Percentiles rank a stretch among this genome's conserved stretches.
Evolutionary conservation across 1,140 invertebrate species (phyloP).

Genomic region (Megalonaias nervosa): DNA sequence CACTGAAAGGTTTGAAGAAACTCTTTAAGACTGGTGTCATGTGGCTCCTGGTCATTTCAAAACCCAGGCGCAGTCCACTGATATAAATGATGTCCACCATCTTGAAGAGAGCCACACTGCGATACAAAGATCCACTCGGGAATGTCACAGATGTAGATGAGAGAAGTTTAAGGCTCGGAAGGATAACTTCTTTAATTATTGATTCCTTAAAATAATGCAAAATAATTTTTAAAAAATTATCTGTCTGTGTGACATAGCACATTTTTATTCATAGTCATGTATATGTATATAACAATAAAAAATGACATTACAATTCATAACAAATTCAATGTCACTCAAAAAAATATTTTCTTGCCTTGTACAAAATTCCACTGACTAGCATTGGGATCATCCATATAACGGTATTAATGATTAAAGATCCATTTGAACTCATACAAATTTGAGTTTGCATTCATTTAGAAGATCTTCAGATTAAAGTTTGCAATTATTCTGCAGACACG

Average conservation of each 20-base stretch:
- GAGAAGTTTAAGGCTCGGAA: constrained; percentile 77
- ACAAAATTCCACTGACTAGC: no score
- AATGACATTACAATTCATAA: no score
- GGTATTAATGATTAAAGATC: no score
- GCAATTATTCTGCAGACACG: no score
- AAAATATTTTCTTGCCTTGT: no score
- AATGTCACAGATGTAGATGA: constrained; percentile 82
- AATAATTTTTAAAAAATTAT: not conserved
- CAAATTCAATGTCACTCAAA: no score
- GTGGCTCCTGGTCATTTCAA: constrained; percentile 86
- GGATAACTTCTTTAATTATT: constrained; percentile 79
- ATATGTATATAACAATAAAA: no score
- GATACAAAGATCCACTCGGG: constrained; percentile 83
- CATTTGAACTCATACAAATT: no score
- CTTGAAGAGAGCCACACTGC: constrained; percentile 83
- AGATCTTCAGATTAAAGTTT: no score
- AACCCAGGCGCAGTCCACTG: constrained; percentile 85
- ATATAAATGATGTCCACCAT: constrained; percentile 86
- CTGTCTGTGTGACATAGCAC: not conserved
- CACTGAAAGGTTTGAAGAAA: constrained; percentile 92
- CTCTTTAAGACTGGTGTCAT: constrained; percentile 81
- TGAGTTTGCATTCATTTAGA: no score
- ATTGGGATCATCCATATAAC: no score
- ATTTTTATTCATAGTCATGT: no score
- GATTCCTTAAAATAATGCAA: constrained; percentile 58